Evolutionary conservation across 1,140 invertebrate species (phyloP).

Genomic region (Dendrolimus punctatus): DNA sequence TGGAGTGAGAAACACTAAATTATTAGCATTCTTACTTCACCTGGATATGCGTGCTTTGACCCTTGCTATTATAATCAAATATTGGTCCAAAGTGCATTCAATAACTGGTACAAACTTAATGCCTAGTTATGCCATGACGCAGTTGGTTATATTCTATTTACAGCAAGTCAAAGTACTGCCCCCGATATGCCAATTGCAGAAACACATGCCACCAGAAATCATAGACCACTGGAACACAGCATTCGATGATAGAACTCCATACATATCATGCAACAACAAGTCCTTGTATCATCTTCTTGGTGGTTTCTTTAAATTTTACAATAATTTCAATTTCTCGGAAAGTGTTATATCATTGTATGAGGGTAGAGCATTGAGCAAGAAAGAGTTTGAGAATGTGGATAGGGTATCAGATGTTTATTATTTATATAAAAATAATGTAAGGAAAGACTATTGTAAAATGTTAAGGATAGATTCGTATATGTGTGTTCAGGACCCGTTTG

Average conservation of each 20-base stretch:
- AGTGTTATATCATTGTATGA: constrained; percentile 72
- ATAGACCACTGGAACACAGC: constrained; percentile 39
- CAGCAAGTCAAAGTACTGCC: constrained; percentile 66
- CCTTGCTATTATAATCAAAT: constrained; percentile 76
- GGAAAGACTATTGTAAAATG: constrained; percentile 26
- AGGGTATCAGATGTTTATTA: constrained; percentile 36
- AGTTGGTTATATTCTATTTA: constrained; percentile 77
- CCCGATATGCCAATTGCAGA: constrained; percentile 28
- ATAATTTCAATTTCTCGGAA: constrained; percentile 64
- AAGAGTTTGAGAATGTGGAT: constrained; percentile 48
- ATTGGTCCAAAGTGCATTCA: constrained; percentile 76
- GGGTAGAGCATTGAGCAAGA: constrained; percentile 59
- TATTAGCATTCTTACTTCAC: constrained; percentile 73
- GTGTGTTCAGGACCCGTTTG: constrained; percentile 78
- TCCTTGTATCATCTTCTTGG: constrained; percentile 62
- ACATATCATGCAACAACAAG: constrained; percentile 14
- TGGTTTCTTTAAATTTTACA: constrained; percentile 76
- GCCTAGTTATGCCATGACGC: constrained; percentile 74
- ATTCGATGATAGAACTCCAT: constrained; percentile 12
- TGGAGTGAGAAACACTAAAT: constrained; percentile 74
- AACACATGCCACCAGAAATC: constrained; percentile 5
- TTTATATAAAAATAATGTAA: constrained; percentile 59
- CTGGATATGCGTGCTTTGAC: constrained; percentile 69
- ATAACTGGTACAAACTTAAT: constrained; percentile 65
- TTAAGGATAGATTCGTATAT: constrained; percentile 53